These are phyloP conservation scores for Anseranas semipalmata DNA, from an alignment of 2,113 vertebrate species.

Conservation along the genomic window DNA sequence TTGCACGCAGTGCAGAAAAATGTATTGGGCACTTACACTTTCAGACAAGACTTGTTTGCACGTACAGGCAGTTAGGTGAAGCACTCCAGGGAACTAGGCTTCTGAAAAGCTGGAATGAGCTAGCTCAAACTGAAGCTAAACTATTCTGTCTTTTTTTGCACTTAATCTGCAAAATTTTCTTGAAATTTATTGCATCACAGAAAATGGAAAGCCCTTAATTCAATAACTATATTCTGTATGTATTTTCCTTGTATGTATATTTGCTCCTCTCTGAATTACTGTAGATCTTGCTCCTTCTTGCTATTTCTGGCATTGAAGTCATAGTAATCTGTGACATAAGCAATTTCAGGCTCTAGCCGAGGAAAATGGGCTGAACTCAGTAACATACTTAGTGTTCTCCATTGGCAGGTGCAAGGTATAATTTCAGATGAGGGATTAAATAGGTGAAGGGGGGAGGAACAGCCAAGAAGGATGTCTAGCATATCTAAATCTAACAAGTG, in stretches of 20 bases:
- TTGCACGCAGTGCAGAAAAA: neutral
- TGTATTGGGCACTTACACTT: neutral
- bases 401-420: slow-evolving; percentile 32
- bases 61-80: neutral
- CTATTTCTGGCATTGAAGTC: slow-evolving; percentile 52
- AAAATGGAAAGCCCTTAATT: neutral
- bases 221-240: neutral
- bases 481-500: neutral
- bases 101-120: neutral
- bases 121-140: neutral
- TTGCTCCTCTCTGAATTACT: slow-evolving; percentile 22
- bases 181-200: neutral
- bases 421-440: slow-evolving; percentile 10
- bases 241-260: slow-evolving; percentile 10
- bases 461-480: neutral
- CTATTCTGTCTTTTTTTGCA: neutral
- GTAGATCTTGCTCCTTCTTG: slow-evolving; percentile 29
- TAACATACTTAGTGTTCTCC: slow-evolving; percentile 19
- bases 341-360: slow-evolving; percentile 41
- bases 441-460: neutral
- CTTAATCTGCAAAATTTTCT: neutral
- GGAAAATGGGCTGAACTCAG: slow-evolving; percentile 28
- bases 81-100: neutral
- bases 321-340: slow-evolving; percentile 42
- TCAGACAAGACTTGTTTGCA: neutral